A percentile compares a stretch with the other conserved stretches of the same genome.
Conservation (phyloP, 1,140 invertebrate species). For the Drosophila micromelanica region DNA sequence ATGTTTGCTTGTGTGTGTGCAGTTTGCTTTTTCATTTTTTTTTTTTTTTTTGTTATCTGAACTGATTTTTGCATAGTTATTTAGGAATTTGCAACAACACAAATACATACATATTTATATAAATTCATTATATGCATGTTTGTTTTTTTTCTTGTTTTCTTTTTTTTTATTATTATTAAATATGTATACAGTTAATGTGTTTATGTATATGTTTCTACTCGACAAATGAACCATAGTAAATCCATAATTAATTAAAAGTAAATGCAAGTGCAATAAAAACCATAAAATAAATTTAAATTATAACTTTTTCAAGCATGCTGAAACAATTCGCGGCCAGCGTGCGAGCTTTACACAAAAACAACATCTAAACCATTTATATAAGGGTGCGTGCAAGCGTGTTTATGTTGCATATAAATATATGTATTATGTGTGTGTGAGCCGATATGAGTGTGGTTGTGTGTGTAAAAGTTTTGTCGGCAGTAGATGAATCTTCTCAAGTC, state of each 20-base stretch:
- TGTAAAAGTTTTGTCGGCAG: background rate
- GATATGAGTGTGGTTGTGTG: constrained; percentile 1
- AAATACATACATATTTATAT: constrained; percentile 12
- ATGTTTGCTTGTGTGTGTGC: background rate
- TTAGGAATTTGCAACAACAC: constrained; percentile 30
- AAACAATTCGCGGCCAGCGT: constrained; percentile 4
- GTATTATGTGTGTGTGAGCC: constrained; percentile 1
- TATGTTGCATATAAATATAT: constrained; percentile 23
- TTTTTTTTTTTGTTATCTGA: background rate
- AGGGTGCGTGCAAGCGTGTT: background rate
- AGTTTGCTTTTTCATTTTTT: background rate
- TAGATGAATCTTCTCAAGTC: background rate
- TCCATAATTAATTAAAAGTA: constrained; percentile 23
- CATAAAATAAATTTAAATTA: constrained; percentile 20
- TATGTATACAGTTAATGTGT: constrained; percentile 17
- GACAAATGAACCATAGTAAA: constrained; percentile 25
- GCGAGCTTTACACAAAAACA: constrained; percentile 12
- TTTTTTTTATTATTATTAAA: background rate
- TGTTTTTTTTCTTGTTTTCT: constrained; percentile 15
- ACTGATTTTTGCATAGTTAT: constrained; percentile 10
- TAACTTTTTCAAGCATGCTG: constrained; percentile 7
- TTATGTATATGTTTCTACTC: constrained; percentile 5
- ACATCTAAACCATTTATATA: constrained; percentile 10
- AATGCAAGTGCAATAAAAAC: constrained; percentile 48
- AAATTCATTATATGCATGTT: constrained; percentile 13